Base-by-base conservation (phyloP, 2,797 vertebrate species). In the Enteromius unitaeniatus region DNA sequence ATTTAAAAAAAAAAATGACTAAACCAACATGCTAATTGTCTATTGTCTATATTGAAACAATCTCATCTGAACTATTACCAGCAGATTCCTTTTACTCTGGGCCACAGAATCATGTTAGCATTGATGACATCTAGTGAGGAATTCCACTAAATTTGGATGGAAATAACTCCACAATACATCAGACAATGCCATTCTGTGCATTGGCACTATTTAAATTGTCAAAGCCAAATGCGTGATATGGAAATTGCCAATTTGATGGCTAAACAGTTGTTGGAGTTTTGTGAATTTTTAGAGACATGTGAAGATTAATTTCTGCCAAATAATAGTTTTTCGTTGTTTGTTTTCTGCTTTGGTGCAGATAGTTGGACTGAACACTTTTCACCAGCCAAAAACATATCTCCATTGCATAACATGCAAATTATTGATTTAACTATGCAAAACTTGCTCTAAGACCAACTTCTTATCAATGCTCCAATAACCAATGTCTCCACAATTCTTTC, bases 21-120 rank as follows among this genome's bases (percentile, higher is more conserved):
- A 42, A 74, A 26, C 26, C 47, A 51, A 51, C 76, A 73, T 14
- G 70, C 40, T 81, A 60, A 81, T 31, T 26, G 1, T 58, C 34
- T 11, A 81, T 31, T 26, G 1, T 58, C 34, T 11, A 3, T 55
- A 0, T 47, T 10, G 10, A 34, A 37, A 37, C 17, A 21, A 11
- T 58, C 45, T 49, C 45, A 31, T 73, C 45, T 19, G 69, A 11
- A 31, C 10, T 49, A 17, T 49, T 23, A 23, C 34, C 21, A 23
- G 2, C 4, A 31, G 6, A 11, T 28, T 1, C 23, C 45, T 74
- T 75, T 75, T 58, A 75, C 34, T 75, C n/a, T 3, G 6, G 21
- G 31, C 31, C 34, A 42, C 51, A 76, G 34, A 13, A 2, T 37
- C 34, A 13, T 9, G 17, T 40, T n/a, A 40, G 34, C 21, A 9